Evolutionary conservation across 2,888 invertebrate species (phyloP), one percentile per base, ranked within the genome.

Genomic region (Drosophila affinis): DNA sequence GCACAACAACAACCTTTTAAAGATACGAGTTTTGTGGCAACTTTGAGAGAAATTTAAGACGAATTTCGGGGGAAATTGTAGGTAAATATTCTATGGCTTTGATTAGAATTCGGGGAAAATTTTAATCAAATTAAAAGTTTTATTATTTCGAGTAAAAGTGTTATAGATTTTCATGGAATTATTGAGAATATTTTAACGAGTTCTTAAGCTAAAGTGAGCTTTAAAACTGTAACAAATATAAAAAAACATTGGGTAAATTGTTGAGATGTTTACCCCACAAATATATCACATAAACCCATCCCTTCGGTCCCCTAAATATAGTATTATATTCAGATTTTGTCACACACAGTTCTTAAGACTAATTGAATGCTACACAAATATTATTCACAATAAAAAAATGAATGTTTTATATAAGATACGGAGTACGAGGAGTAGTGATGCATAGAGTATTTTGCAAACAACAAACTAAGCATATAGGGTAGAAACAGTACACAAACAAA

Each of bases 401-500:
- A 0, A 21, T 21, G 21, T 21, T 29, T 7, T 9, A 29, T 29
- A 39, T 10, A 32, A 21, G 21, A 21, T 21, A 21, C 21, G 21
- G 21, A 3, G 14, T 39, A 39, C 6, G 14, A 2, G n/a, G 14
- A 14, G 39, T 27, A 48, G 51, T 17, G 49, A 14, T 21, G 10
- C 32, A 17, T 9, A 17, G 44, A 62, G 54, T 49, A 32, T 54
- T 39, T 14, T n/a, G 45, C 48, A 74, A 79, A 81, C 81, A 85
- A 83, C 79, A 85, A 85, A 75, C 57, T 87, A 86, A 84, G 76
- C 76, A 77, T 63, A 79, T 63, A 79, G 73, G 57, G 39, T 62
- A 63, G 53, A 63, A 52, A 34, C 12, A 34, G 34, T 34, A 69
- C 69, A 51, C 63, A 76, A 67, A 64, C 72, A 76, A 79, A 85